These are phyloP conservation scores for Hemicordylus capensis DNA, from an alignment of 2,113 vertebrate species.

Conservation along the genomic window DNA sequence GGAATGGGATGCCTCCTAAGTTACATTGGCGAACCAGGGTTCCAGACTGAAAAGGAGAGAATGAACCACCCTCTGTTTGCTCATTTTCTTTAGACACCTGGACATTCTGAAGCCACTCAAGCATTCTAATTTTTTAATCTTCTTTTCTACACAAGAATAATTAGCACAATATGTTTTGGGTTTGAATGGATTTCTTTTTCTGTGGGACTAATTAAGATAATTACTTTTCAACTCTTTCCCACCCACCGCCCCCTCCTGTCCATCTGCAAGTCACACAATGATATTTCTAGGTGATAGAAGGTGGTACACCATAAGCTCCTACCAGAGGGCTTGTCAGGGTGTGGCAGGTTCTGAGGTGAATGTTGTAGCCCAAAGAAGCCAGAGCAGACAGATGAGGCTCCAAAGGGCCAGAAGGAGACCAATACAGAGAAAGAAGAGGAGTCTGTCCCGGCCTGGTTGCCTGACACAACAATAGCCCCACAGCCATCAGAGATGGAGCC, in stretches of 20 bases:
- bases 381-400: too few species aligned
- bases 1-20: not conserved
- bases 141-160: conserved; percentile 31
- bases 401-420: too few species aligned
- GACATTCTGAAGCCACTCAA: conserved; percentile 19
- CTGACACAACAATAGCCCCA: too few species aligned
- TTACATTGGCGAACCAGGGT: not conserved
- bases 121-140: conserved; percentile 31
- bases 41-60: not conserved
- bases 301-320: too few species aligned
- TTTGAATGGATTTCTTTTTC: conserved; percentile 26
- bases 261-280: not conserved
- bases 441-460: too few species aligned
- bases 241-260: not conserved
- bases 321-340: too few species aligned
- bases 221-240: not conserved
- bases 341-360: too few species aligned
- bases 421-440: too few species aligned
- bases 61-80: not conserved
- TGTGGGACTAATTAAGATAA: conserved; percentile 1
- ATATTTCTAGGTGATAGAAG: not conserved
- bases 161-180: conserved; percentile 22
- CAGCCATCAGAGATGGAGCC: too few species aligned
- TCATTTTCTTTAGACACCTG: conserved; percentile 20
- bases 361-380: too few species aligned